Percentiles rank a stretch among this genome's conserved stretches.
Conservation (phyloP, 2,113 vertebrate genomes). For the Spea multiplicata region DNA sequence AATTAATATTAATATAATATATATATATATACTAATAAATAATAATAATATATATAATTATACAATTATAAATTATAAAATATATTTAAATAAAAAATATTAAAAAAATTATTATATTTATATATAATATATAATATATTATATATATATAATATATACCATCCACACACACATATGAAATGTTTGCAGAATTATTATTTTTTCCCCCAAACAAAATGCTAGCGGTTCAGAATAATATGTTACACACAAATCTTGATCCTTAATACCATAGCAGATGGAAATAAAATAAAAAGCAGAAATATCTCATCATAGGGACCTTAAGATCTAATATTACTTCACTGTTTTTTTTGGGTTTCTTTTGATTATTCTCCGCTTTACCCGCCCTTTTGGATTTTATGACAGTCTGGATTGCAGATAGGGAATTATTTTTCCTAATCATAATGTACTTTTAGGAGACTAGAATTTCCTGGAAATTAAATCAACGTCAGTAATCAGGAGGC, state of each 20-base stretch:
- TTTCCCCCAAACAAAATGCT: conserved; percentile 10
- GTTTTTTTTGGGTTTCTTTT: conserved; percentile 58
- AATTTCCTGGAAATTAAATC: conserved; percentile 65
- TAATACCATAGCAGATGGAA: conserved; percentile 61
- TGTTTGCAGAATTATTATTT: conserved; percentile 23
- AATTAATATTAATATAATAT: too few relatives aligned
- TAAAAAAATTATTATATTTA: background rate
- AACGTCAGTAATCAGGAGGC: conserved; percentile 65
- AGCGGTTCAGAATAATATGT: conserved; percentile 27
- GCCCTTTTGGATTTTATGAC: conserved; percentile 47
- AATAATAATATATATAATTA: too few relatives aligned
- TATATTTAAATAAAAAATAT: too few relatives aligned
- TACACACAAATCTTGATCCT: conserved; percentile 33
- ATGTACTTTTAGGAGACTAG: conserved; percentile 60
- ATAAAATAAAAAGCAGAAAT: conserved; percentile 61
- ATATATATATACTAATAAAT: too few relatives aligned
- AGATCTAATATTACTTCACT: conserved; percentile 60
- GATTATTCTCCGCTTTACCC: conserved; percentile 50
- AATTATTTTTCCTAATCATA: conserved; percentile 52
- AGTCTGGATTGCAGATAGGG: conserved; percentile 44
- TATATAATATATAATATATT: background rate
- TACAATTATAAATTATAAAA: too few relatives aligned
- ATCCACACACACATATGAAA: too few relatives aligned
- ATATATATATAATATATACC: background rate
- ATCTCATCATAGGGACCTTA: conserved; percentile 61